A percentile compares a stretch with the other conserved stretches of the same genome.
Conservation (phyloP, 2,888 invertebrate genomes). For the Palloptera scutellata region DNA sequence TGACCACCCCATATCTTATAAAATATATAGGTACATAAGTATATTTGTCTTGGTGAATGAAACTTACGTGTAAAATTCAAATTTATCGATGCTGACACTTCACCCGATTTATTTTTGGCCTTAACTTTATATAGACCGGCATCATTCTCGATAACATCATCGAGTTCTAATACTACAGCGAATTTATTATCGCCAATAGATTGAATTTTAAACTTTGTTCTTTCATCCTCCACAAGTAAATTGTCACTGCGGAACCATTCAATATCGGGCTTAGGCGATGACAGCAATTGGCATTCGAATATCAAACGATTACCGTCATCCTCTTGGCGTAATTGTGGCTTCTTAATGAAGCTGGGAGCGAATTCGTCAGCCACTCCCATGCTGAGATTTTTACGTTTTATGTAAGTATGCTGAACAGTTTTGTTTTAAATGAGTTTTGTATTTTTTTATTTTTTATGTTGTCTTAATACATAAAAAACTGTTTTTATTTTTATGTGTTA, state of each 20-base stretch:
- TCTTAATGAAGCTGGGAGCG: constrained; percentile 98
- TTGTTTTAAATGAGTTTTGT: too few relatives aligned
- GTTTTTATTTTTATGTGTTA: too few relatives aligned
- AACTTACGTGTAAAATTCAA: constrained; percentile 97
- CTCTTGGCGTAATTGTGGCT: constrained; percentile 95
- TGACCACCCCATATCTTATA: too few relatives aligned
- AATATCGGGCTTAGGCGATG: constrained; percentile 88
- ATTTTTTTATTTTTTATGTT: too few relatives aligned
- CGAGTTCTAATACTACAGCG: constrained; percentile 90
- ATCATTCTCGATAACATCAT: constrained; percentile 95
- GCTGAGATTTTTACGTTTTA: constrained; percentile 28
- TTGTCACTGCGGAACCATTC: constrained; percentile 92
- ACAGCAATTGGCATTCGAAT: constrained; percentile 91
- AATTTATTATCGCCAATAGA: constrained; percentile 86
- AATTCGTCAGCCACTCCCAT: constrained; percentile 78
- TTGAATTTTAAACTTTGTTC: constrained; percentile 89
- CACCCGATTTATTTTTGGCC: constrained; percentile 96
- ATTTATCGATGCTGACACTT: constrained; percentile 95
- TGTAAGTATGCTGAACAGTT: too few relatives aligned
- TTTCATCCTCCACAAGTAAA: constrained; percentile 81
- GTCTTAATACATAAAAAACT: too few relatives aligned
- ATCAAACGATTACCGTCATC: constrained; percentile 94
- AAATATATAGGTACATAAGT: too few relatives aligned
- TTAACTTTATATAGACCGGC: constrained; percentile 97
- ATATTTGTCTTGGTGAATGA: constrained; percentile 9